Base-by-base conservation (phyloP, 2,888 invertebrate species). In the Polydrusus tereticollis region DNA sequence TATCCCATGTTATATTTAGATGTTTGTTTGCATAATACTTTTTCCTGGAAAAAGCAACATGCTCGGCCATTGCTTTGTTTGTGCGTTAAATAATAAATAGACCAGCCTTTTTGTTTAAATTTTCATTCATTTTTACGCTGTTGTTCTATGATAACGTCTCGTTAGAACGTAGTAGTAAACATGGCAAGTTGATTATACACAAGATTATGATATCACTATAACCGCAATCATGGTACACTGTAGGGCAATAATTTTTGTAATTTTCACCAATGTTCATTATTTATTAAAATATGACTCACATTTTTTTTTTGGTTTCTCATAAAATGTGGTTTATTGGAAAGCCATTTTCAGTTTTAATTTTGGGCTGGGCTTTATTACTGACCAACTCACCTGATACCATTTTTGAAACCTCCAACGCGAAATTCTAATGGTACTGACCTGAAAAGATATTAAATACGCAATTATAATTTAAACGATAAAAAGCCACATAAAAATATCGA, bases 371-470 rank as follows among this genome's bases (percentile, higher is more conserved):
- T n/a, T n/a, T n/a, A n/a, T n/a, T 7, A 41, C 16, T 16, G 7
- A 45, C 26, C 14, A 41, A 70, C 70, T 70, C 43, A 70, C 70
- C 65, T 70, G 47, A 59, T 57, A 58, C 70, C 70, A 70, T 70
- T 70, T 70, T 69, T 70, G 43, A 64, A 58, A 55, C 20, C 26
- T 43, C 67, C 58, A 63, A 58, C 57, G 43, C 70, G 65, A 20
- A 66, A 47, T 21, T 70, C 70, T 70, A 55, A 33, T 41, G 70
- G 70, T 38, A 57, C 70, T 47, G 70, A 70, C 70, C 70, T 70
- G 65, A 33, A 69, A 68, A 41, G 41, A 62, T 16, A 50, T 29
- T 23, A 55, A 29, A 55, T 29, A 16, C 52, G 26, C 5, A 29
- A 55, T 16, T 55, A 47, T 16, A 55, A 26, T 50, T 50, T 50